Conservation (phyloP, 1,140 invertebrate species). For the Drosophila persimilis region DNA sequence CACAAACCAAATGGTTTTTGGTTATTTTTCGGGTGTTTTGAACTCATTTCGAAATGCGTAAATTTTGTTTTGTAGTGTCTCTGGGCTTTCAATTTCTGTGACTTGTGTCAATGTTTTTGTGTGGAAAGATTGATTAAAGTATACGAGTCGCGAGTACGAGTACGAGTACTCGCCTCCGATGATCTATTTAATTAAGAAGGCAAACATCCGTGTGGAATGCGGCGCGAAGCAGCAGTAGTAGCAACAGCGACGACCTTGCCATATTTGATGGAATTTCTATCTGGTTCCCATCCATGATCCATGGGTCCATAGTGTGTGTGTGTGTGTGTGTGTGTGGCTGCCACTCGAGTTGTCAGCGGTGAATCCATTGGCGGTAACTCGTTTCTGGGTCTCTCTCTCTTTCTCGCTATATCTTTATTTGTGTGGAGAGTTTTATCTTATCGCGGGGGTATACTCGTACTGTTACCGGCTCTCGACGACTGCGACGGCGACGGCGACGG, state of each 20-base stretch:
- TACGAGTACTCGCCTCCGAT: slow-evolving; percentile 17
- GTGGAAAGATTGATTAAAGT: slow-evolving; percentile 68
- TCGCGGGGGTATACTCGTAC: slow-evolving; percentile 21
- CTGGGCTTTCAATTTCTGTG: slow-evolving; percentile 16
- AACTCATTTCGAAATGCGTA: slow-evolving; percentile 54
- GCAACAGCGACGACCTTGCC: slow-evolving; percentile 58
- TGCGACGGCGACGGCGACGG: slow-evolving; percentile 6
- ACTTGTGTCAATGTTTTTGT: slow-evolving; percentile 4
- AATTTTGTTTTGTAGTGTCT: slow-evolving; percentile 39
- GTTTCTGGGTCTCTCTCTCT: slow-evolving; percentile 28
- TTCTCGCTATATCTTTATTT: not conserved
- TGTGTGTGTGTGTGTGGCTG: slow-evolving; percentile 16
- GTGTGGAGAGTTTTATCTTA: slow-evolving; percentile 63
- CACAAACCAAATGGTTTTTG: slow-evolving; percentile 23
- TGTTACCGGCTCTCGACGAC: slow-evolving; percentile 22
- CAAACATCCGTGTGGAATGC: slow-evolving; percentile 47
- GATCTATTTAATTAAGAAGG: slow-evolving; percentile 73
- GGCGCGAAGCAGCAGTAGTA: slow-evolving; percentile 15
- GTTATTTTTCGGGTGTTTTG: slow-evolving; percentile 39
- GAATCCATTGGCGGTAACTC: slow-evolving; percentile 62
- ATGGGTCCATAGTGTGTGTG: too few species aligned
- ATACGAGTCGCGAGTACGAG: slow-evolving; percentile 10
- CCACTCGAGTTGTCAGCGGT: slow-evolving; percentile 51
- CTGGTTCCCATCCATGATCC: slow-evolving; percentile 35
- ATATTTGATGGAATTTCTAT: slow-evolving; percentile 58